A percentile compares a stretch with the other conserved stretches of the same genome.
phyloP scores from a whole-genome alignment of 2,113 vertebrate genomes.

The human (Homo sapiens) region GRCh38 chr9:25280501-25281000 shows the following conservation, averaged over 20 bases:
- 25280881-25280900: neutral
- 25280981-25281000: neutral
- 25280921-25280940: neutral
- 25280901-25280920: neutral
- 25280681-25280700: neutral
- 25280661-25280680: neutral
- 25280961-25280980: neutral
- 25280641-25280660: neutral
- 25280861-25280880: neutral
- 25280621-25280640: neutral
- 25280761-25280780: neutral
- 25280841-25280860: neutral
- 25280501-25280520: neutral
- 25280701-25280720: neutral
- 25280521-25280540: neutral
- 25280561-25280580: neutral
- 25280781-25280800: neutral
- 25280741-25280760: rapidly evolving
- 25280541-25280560: neutral
- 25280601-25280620: neutral
- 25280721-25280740: neutral
- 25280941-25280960: neutral
- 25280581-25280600: neutral
- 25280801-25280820: neutral
- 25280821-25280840: neutral